phyloP scores from a whole-genome alignment of 2,113 vertebrate species.

The Danionella cerebrum region DNA sequence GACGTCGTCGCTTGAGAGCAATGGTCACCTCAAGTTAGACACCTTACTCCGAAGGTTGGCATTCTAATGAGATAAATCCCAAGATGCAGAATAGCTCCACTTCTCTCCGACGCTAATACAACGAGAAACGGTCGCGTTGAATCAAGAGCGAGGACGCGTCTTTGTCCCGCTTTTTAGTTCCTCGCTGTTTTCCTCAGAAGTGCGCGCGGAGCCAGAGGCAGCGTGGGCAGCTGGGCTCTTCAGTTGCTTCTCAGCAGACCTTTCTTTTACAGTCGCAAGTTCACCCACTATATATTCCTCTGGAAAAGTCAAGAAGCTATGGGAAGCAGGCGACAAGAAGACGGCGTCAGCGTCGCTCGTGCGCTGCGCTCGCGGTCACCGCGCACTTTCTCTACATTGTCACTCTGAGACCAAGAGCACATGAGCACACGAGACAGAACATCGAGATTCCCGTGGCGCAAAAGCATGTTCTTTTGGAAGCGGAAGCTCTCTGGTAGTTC shows the following conservation, averaged over 20 bases:
- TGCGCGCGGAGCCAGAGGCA: slow-evolving; percentile 7
- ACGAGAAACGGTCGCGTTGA: neutral
- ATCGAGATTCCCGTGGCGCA: neutral
- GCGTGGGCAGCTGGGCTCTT: slow-evolving; percentile 29
- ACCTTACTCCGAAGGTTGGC: slow-evolving; percentile 63
- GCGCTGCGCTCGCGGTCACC: slow-evolving; percentile 40
- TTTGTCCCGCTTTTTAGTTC: slow-evolving; percentile 39
- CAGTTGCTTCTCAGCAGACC: slow-evolving; percentile 26
- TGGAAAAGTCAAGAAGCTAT: slow-evolving; percentile 24
- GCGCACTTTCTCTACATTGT: slow-evolving; percentile 50
- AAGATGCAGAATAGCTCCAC: slow-evolving; percentile 49
- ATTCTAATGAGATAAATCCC: slow-evolving; percentile 55
- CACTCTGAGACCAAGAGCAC: slow-evolving; percentile 18
- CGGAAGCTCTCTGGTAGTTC: slow-evolving; percentile 24
- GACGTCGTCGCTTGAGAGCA: slow-evolving; percentile 49
- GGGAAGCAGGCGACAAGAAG: slow-evolving; percentile 35
- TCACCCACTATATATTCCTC: slow-evolving; percentile 45
- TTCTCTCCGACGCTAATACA: slow-evolving; percentile 12
- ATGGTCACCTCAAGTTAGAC: slow-evolving; percentile 58
- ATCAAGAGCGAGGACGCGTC: slow-evolving; percentile 23
- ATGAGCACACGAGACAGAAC: slow-evolving; percentile 17
- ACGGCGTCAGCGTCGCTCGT: slow-evolving; percentile 45
- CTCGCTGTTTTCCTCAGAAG: slow-evolving; percentile 20
- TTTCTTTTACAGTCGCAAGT: slow-evolving; percentile 58
- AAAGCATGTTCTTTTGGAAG: slow-evolving; percentile 17